A percentile compares a stretch with the other conserved stretches of the same genome.
phyloP scores from a whole-genome alignment of 2,113 vertebrate genomes.

The Cyprinodon brontotheroides region DNA sequence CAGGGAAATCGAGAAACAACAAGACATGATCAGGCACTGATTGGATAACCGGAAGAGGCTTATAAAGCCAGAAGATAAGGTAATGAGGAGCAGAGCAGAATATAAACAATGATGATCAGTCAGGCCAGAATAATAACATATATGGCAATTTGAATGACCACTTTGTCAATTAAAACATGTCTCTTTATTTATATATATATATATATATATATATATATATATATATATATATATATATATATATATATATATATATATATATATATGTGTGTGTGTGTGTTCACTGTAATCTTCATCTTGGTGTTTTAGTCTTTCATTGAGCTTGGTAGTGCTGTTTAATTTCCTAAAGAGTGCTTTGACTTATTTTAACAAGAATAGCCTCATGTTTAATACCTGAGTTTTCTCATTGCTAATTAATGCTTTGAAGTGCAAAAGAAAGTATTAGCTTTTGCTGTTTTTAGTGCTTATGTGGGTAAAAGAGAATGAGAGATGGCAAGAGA shows the following conservation, averaged over 20 bases:
- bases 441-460: conserved; percentile 12
- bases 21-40: no score
- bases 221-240: no score
- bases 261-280: not conserved
- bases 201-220: no score
- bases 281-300: conserved; percentile 41
- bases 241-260: no score
- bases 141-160: conserved; percentile 22
- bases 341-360: conserved; percentile 62
- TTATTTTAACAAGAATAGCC: conserved; percentile 64
- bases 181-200: conserved; percentile 33
- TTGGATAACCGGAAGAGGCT: no score
- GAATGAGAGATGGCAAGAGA: not conserved
- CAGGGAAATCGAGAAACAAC: no score
- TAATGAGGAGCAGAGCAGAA: no score
- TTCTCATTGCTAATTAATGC: conserved; percentile 70
- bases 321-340: conserved; percentile 58
- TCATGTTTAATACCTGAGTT: conserved; percentile 64
- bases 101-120: no score
- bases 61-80: no score
- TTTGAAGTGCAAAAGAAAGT: conserved; percentile 76
- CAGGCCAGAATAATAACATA: not conserved
- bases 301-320: conserved; percentile 50
- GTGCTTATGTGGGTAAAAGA: not conserved
- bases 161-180: conserved; percentile 32